phyloP scores from a whole-genome alignment of 1,140 invertebrate genomes.

The Heliothis subflexa region DNA sequence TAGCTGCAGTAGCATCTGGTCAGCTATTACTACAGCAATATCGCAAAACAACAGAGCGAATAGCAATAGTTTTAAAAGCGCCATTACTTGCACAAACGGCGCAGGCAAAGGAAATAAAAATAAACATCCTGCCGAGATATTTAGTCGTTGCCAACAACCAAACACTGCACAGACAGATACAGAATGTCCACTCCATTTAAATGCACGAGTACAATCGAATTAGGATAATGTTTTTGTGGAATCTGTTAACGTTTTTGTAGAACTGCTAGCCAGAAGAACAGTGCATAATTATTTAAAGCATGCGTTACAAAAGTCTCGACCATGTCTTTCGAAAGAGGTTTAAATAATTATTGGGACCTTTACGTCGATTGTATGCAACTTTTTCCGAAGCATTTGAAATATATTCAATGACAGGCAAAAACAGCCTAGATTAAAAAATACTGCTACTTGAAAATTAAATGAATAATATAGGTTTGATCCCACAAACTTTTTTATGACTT shows the following conservation, averaged over 20 bases:
- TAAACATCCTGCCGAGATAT: slow-evolving; percentile 37
- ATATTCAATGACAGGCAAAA: not conserved
- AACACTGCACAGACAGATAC: not conserved
- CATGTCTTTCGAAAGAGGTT: too few species aligned
- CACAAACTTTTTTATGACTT: too few species aligned
- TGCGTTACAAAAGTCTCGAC: too few species aligned
- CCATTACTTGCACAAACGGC: slow-evolving; percentile 38
- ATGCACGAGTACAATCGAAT: not conserved
- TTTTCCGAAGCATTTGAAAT: too few species aligned
- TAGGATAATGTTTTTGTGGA: too few species aligned
- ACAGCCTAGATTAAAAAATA: too few species aligned
- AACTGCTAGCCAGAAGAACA: too few species aligned
- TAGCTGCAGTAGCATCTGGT: slow-evolving; percentile 14
- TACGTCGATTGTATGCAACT: too few species aligned
- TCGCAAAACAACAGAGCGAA: slow-evolving; percentile 26
- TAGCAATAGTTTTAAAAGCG: slow-evolving; percentile 37
- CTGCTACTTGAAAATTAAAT: too few species aligned
- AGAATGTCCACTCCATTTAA: not conserved
- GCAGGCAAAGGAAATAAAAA: slow-evolving; percentile 36
- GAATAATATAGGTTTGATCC: not conserved
- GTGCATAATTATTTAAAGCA: too few species aligned
- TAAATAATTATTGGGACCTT: too few species aligned
- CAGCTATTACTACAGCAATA: slow-evolving; percentile 22
- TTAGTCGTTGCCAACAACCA: slow-evolving; percentile 23
- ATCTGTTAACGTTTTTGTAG: too few species aligned